phyloP scores from a whole-genome alignment of 2,888 invertebrate species.

The Polia nebulosa region DNA sequence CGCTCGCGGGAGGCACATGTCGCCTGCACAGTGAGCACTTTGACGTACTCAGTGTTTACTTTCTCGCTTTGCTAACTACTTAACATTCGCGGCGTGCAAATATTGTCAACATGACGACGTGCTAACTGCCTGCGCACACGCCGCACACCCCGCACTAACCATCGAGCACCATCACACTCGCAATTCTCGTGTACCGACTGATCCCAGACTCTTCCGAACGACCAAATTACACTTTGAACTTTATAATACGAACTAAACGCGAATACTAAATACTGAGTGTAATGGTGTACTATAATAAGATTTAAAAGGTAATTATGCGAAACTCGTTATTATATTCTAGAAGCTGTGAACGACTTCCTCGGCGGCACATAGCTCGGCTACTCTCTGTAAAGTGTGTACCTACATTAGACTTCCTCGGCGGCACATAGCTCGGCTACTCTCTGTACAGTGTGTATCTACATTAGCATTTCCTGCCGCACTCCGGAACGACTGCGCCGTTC shows the following conservation, averaged over 20 bases:
- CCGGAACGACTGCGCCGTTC: background rate
- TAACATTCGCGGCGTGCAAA: constrained; percentile 21
- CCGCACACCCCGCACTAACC: background rate
- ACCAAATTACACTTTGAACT: constrained; percentile 23
- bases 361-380: background rate
- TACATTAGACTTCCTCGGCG: constrained; percentile 35
- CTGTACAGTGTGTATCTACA: background rate
- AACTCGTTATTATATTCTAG: constrained; percentile 15
- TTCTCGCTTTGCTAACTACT: constrained; percentile 33
- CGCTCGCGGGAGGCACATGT: background rate
- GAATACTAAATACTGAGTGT: constrained; percentile 2
- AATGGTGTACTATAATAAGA: constrained; percentile 8
- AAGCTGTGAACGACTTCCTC: constrained; percentile 28
- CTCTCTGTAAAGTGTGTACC: no score
- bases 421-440: background rate
- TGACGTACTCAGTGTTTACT: constrained; percentile 34
- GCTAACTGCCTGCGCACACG: constrained; percentile 27
- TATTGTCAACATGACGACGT: constrained; percentile 2
- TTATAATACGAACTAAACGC: constrained; percentile 6
- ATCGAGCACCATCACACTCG: no score
- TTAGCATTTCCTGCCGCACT: background rate
- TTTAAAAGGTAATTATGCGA: constrained; percentile 13
- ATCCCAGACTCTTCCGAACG: background rate
- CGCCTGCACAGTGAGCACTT: background rate
- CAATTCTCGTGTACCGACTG: background rate